Base-by-base conservation (phyloP, 2,888 invertebrate genomes). In the Callyntrura guangdongensis region DNA sequence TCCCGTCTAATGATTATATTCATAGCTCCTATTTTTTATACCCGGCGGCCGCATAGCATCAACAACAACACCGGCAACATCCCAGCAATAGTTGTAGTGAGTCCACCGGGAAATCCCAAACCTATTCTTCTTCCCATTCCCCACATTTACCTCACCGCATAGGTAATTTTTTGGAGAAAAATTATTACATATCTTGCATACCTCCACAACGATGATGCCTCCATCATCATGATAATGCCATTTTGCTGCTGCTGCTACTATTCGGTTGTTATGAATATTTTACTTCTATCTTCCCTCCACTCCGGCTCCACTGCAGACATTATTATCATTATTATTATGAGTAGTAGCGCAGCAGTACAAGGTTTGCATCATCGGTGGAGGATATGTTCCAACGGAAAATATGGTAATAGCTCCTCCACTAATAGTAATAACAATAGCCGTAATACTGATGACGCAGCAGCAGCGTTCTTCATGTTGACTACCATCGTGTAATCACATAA, bases 401-500 rank as follows among this genome's bases (percentile, higher is more conserved):
- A 56, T 56, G 56, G n/a, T 56, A 56, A 56, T 56, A 56, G 56
- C n/a, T 56, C 17, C 56, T n/a, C 56, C 56, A n/a, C 14, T 56
- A 56, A 56, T 36, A 36, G 36, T 56, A 56, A 56, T n/a, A 36
- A 36, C 36, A 36, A 36, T 36, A 36, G 36, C 36, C 36, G 36
- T 36, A 36, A 36, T 36, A 36, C 36, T 36, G 36, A 36, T 36
- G 36, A 36, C 36, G 36, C 36, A 36, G 56, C 56, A n/a, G 14
- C 11, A 56, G n/a, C 17, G 56, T n/a, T 56, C 17, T 4, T 56
- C 1, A 20, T 25, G 25, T 12, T 11, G 25, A 25, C 25, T 6
- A 36, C 36, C 2, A 6, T 36, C 36, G 6, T 36, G 36, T 67
- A 27, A 67, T 67, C 67, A 67, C 27, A 67, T 36, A 36, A 36